phyloP scores from a whole-genome alignment of 2,113 vertebrate species.

The Capreolus pygargus region DNA sequence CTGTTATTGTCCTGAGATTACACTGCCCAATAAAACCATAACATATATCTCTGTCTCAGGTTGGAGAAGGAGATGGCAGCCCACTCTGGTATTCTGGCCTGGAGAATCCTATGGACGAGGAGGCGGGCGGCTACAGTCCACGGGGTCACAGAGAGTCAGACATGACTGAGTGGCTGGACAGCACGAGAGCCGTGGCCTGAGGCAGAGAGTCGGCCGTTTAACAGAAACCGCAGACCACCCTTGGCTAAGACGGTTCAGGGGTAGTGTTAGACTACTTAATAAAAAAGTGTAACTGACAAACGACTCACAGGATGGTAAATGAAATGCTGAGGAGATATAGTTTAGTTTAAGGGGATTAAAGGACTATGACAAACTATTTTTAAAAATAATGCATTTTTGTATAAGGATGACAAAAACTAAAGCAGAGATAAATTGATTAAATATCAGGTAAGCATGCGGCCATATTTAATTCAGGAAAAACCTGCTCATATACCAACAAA shows the following conservation, averaged over 20 bases:
- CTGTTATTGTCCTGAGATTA: neutral
- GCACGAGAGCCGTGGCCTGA: neutral
- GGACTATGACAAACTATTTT: neutral
- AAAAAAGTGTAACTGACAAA: neutral
- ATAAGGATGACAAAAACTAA: neutral
- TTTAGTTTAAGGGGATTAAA: neutral
- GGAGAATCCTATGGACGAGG: neutral
- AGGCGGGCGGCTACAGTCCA: neutral
- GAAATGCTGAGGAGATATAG: neutral
- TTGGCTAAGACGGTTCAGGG: neutral
- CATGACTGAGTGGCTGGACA: accelerated
- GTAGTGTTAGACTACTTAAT: neutral
- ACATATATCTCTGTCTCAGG: neutral
- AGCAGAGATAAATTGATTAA: neutral
- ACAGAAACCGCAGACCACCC: neutral
- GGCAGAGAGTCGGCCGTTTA: neutral
- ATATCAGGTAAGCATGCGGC: neutral
- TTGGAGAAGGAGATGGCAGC: no score
- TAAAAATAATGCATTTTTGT: neutral
- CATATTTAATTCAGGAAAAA: neutral
- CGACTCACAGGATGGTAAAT: neutral
- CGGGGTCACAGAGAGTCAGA: neutral
- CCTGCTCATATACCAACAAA: neutral
- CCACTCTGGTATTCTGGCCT: neutral
- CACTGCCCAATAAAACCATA: neutral